Evolutionary conservation across 1,140 invertebrate species (phyloP), one percentile per base, ranked within the genome.

Genomic region (Trichonephila clavata): DNA sequence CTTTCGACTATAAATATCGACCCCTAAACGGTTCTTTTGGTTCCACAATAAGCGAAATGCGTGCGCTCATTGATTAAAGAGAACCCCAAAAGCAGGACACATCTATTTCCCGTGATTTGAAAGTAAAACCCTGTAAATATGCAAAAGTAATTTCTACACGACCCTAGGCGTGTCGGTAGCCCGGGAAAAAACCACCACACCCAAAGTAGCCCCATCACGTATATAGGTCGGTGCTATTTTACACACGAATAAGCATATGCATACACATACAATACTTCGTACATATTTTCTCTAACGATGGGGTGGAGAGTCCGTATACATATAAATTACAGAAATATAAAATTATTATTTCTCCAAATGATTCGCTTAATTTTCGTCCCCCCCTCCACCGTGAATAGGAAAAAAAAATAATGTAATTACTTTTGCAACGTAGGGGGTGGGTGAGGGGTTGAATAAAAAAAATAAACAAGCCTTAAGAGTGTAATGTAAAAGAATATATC

Each of bases 51-150:
- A n/a, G 6, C 65, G 24, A 71, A 71, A 27, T 71, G 65, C 65
- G 65, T 71, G 65, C 65, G 4, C 13, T n/a, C 65, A 24, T 71
- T 71, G 65, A 71, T 71, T 32, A 32, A 71, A 71, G 10, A 71
- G 65, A 71, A 63, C 18, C 61, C 61, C 20, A 63, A 63, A 63
- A 18, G 16, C 20, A 0, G 65, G 24, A 2, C 21, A 27, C 65
- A 14, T 71, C 65, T 71, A 24, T 71, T 27, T 27, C 65, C 80
- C 20, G 16, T 83, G 80, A 83, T 83, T 83, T 83, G 80, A 83
- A 83, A 83, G 80, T 83, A 83, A 83, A 83, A 83, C 80, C 39
- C 50, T 83, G 80, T 83, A 83, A 83, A 83, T 83, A 50, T 57
- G 80, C 39, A 57, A 83, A 83, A 83, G 39, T 83, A 83, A 57